These are phyloP conservation scores for Anniella stebbinsi DNA, from an alignment of 2,797 vertebrate genomes.

Conservation along the genomic window DNA sequence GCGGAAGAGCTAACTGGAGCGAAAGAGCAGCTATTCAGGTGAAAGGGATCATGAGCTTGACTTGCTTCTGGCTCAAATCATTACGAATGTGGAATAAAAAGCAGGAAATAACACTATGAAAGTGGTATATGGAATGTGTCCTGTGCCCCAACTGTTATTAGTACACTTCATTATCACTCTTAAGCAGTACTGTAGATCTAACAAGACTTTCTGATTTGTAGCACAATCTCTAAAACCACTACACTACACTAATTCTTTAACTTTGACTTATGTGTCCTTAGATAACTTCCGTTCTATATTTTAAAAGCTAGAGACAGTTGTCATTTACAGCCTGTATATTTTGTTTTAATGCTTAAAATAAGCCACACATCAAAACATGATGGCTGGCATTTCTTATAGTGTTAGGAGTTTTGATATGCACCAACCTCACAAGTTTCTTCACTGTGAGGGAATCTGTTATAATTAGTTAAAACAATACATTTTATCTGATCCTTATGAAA, in stretches of 20 bases:
- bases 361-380: neutral
- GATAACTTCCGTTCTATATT: neutral
- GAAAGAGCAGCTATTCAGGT: too few species aligned
- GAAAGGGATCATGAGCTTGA: too few species aligned
- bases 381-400: neutral
- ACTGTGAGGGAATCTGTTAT: neutral
- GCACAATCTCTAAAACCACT: neutral
- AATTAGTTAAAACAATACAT: neutral
- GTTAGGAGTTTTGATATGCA: neutral
- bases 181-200: too few species aligned
- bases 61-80: too few species aligned
- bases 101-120: too few species aligned
- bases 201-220: neutral
- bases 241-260: neutral
- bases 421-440: neutral
- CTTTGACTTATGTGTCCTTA: neutral
- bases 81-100: too few species aligned
- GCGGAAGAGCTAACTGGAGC: too few species aligned
- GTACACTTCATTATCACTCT: too few species aligned
- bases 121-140: too few species aligned
- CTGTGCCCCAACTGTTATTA: too few species aligned
- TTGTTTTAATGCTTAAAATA: neutral
- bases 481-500: neutral
- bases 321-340: neutral
- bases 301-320: neutral